Evolutionary conservation across 2,797 vertebrate genomes (phyloP), one percentile per base, ranked within the genome.

Genomic region (Spea hammondii): DNA sequence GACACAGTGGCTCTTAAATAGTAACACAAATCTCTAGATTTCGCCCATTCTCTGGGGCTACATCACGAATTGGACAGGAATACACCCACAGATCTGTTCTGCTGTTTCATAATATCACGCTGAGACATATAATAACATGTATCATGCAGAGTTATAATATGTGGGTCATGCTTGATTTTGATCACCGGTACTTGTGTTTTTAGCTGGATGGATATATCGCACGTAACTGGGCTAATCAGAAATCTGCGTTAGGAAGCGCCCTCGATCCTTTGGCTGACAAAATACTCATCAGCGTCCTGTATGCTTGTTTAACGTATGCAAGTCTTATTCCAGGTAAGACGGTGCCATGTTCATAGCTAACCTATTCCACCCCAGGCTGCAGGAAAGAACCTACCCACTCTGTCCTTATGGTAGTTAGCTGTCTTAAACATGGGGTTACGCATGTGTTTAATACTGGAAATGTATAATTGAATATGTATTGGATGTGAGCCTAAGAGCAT

Each of bases 251-350:
- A 90, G 98, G 98, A 87, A 99, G 98, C 66, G 97, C 96, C 86
- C 95, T 99, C 2, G 98, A 99, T 88, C 98, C 98, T 14, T 83
- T 99, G 89, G 98, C 98, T 60, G 98, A 99, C 88, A 99, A 99
- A 92, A 96, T 99, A 75, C 96, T 99, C 80, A 97, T 99, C 93
- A 98, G 97, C 48, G 83, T 97, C 84, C 92, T 99, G 78, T 99
- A 99, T 0, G 72, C 98, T 84, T 97, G 96, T 88, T 91, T 99
- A 51, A 99, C 97, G 60, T 99, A 93, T 81, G 94, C 96, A 83
- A 92, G 94, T 48, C 94, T 99, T 72, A 99, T 99, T 87, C 98
- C 98, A 96, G 96, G 98, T 99, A 92, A 86, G 86, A 74, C 53
- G 9, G 51, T 6, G 55, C 64, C 8, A 65, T 65, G 11, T n/a